Evolutionary conservation across 2,113 vertebrate genomes (phyloP), one percentile per base, ranked within the genome.

Genomic region (Melanotaenia duboulayi): DNA sequence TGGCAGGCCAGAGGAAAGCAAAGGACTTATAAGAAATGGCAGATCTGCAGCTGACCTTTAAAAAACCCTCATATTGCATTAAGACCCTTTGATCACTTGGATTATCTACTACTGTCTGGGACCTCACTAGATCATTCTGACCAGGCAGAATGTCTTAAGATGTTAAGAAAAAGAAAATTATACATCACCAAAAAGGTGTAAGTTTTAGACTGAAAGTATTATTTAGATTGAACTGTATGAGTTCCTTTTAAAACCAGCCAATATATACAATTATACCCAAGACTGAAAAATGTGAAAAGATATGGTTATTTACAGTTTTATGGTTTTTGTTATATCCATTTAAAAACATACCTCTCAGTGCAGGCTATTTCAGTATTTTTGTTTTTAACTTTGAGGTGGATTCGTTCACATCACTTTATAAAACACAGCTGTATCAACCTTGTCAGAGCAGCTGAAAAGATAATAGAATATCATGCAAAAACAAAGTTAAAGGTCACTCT

Each of bases 21-120:
- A 77, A 83, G 76, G 80, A 92, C 82, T 89, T 90, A 93, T 84
- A 88, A 82, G 83, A 89, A 89, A 89, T 84, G 82, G 80, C 81
- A 90, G 82, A 89, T 81, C 71, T 78, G 78, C 66, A 71, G 78
- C 73, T 92, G 91, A 94, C 91, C 85, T 92, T 92, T 92, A 87
- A 81, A 78, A 82, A 87, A 50, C 50, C 60, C 64, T 88, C 84
- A 87, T 89, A 93, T 90, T 69, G 81, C 86, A 90, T 87, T 86
- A 91, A 91, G 81, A 90, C 76, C 71, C 76, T 86, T 84, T 90
- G 87, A 91, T 89, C 75, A 89, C 84, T 80, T 56, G 76, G 91
- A 91, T 93, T 80, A 92, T 89, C 76, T 71, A 83, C 80, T 74
- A 78, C 83, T 88, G 74, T 82, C 80, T 74, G 70, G 62, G 76